A percentile compares a stretch with the other conserved stretches of the same genome.
These are phyloP conservation scores for Sebastes cheni DNA, from an alignment of 2,797 vertebrate genomes.

Conservation along the genomic window DNA sequence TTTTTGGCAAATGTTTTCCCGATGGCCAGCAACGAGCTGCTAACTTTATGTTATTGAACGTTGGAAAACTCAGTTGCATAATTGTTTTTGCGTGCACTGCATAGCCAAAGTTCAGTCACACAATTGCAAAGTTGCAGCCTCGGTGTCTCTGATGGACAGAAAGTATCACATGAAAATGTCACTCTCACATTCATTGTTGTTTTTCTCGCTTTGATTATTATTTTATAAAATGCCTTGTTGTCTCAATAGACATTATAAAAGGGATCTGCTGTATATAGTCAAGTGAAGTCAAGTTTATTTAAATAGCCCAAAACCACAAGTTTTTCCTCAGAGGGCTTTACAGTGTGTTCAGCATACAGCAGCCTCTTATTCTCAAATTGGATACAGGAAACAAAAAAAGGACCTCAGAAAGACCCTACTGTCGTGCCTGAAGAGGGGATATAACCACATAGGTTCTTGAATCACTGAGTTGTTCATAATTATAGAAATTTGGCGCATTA, in stretches of 20 bases:
- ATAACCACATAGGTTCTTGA: neutral
- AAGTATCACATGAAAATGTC: neutral
- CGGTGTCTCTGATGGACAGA: neutral
- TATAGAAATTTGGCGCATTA: slow-evolving; percentile 1
- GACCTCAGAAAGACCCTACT: neutral
- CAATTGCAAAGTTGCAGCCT: neutral
- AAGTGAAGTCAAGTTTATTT: neutral
- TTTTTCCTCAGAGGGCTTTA: neutral
- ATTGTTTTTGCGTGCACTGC: slow-evolving; percentile 22
- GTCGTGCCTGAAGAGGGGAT: neutral
- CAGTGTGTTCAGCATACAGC: neutral
- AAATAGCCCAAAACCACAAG: neutral
- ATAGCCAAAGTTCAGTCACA: slow-evolving; percentile 19
- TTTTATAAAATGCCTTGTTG: neutral
- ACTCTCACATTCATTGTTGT: neutral
- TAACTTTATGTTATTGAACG: slow-evolving; percentile 26
- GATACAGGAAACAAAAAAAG: neutral
- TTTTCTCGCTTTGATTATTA: neutral
- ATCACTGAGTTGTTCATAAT: neutral
- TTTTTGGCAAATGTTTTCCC: neutral
- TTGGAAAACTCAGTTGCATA: slow-evolving; percentile 24
- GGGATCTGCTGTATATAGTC: neutral
- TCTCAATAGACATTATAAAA: neutral
- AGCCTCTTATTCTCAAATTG: neutral
- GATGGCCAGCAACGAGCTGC: neutral